These are phyloP conservation scores for Linnaemya vulpina DNA, from an alignment of 2,888 invertebrate genomes.

Conservation along the genomic window DNA sequence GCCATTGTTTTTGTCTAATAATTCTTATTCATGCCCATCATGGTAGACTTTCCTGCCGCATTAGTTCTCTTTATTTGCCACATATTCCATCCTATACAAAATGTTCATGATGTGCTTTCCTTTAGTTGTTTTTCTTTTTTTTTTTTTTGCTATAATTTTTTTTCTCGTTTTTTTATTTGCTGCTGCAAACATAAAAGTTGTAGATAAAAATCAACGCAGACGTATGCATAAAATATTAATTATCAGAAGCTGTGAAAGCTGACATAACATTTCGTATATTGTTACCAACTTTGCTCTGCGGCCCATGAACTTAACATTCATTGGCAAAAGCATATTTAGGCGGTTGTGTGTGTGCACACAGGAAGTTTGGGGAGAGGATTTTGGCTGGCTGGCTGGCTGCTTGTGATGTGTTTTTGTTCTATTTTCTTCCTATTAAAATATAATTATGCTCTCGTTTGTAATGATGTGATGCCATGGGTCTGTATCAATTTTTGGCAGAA, in stretches of 20 bases:
- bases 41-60: constrained; percentile 20
- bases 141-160: neutral
- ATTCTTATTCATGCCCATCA: constrained; percentile 41
- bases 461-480: constrained; percentile 2
- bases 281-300: constrained; percentile 52
- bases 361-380: neutral
- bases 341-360: neutral
- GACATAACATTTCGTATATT: constrained; percentile 70
- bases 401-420: neutral
- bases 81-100: constrained; percentile 34
- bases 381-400: neutral
- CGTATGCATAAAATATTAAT: constrained; percentile 75
- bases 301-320: constrained; percentile 53
- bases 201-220: constrained; percentile 74
- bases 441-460: constrained; percentile 25
- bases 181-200: constrained; percentile 62
- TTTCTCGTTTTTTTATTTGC: constrained; percentile 16
- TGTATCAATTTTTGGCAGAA: constrained; percentile 3
- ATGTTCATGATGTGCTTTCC: constrained; percentile 39
- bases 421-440: constrained; percentile 18
- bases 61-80: constrained; percentile 16
- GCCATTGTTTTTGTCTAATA: constrained; percentile 57
- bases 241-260: constrained; percentile 73
- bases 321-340: neutral
- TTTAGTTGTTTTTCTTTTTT: too few relatives aligned